phyloP scores from a whole-genome alignment of 2,113 vertebrate species.

The Urocitellus parryii region DNA sequence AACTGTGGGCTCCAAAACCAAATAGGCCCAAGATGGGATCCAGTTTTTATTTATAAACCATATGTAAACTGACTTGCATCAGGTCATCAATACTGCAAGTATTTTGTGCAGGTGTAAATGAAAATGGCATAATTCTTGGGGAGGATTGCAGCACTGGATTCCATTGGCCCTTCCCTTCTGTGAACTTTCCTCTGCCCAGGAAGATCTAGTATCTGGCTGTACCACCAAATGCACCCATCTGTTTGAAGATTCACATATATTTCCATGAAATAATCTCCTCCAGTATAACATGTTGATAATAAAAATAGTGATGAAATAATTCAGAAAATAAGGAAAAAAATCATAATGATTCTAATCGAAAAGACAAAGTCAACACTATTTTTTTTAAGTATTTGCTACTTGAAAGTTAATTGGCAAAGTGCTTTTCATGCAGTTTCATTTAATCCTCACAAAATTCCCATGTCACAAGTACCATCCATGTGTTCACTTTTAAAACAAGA shows the following conservation, averaged over 20 bases:
- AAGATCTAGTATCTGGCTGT: not conserved
- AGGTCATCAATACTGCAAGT: not conserved
- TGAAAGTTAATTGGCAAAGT: not conserved
- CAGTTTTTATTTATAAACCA: not conserved
- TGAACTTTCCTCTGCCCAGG: not conserved
- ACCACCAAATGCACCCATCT: not conserved
- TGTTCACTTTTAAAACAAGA: slow-evolving; percentile 41
- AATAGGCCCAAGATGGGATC: not conserved
- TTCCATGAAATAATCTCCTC: not conserved
- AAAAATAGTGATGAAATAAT: not conserved
- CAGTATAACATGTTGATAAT: not conserved
- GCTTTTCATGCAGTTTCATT: not conserved
- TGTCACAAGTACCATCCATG: not conserved
- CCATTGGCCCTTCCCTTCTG: not conserved
- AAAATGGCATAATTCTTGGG: not conserved
- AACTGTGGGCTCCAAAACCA: not conserved
- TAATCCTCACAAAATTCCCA: not conserved
- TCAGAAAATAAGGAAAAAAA: slow-evolving; percentile 12
- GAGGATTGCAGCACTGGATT: not conserved
- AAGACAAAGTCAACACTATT: not conserved
- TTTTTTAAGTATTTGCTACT: not conserved
- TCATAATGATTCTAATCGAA: not conserved
- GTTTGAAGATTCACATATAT: not conserved
- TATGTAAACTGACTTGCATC: not conserved
- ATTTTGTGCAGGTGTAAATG: not conserved